These are phyloP conservation scores for Heteropelma amictum DNA, from an alignment of 2,888 invertebrate genomes.

Conservation along the genomic window DNA sequence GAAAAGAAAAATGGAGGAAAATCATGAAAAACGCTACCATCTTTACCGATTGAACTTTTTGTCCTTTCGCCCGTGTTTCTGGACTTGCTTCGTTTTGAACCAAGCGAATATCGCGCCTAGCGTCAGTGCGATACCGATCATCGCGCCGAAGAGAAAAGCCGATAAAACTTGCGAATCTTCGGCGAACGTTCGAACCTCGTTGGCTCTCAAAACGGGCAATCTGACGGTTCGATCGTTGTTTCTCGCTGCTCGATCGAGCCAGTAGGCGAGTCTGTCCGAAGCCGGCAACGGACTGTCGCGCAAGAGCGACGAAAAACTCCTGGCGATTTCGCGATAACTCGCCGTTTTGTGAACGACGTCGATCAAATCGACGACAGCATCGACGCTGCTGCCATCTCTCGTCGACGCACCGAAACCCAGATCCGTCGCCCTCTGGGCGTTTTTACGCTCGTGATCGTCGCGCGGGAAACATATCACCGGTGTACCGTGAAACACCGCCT, in stretches of 20 bases:
- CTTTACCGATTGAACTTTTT: conserved; percentile 51
- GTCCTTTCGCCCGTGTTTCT: conserved; percentile 41
- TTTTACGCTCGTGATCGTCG: conserved; percentile 66
- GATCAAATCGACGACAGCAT: conserved; percentile 60
- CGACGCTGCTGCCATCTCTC: conserved; percentile 53
- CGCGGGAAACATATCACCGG: conserved; percentile 75
- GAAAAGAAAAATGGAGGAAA: too few relatives aligned
- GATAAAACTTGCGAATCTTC: conserved; percentile 68
- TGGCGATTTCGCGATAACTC: conserved; percentile 70
- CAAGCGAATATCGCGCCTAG: conserved; percentile 15
- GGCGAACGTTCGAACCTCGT: conserved; percentile 63
- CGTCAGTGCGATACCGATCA: conserved; percentile 55
- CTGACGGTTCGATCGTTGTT: conserved; percentile 65
- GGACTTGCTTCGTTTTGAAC: conserved; percentile 5
- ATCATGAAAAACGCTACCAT: too few relatives aligned
- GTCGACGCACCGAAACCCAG: conserved; percentile 66
- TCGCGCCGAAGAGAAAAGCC: conserved; percentile 68
- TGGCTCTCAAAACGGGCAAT: conserved; percentile 60
- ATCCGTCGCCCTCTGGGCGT: conserved; percentile 66
- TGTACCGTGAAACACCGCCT: conserved; percentile 72
- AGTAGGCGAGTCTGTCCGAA: conserved; percentile 71
- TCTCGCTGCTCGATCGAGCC: conserved; percentile 70
- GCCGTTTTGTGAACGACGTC: conserved; percentile 65
- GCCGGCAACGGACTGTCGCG: conserved; percentile 73
- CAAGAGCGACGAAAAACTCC: conserved; percentile 69